phyloP scores from a whole-genome alignment of 2,797 vertebrate species.

The Eleutherodactylus coqui region DNA sequence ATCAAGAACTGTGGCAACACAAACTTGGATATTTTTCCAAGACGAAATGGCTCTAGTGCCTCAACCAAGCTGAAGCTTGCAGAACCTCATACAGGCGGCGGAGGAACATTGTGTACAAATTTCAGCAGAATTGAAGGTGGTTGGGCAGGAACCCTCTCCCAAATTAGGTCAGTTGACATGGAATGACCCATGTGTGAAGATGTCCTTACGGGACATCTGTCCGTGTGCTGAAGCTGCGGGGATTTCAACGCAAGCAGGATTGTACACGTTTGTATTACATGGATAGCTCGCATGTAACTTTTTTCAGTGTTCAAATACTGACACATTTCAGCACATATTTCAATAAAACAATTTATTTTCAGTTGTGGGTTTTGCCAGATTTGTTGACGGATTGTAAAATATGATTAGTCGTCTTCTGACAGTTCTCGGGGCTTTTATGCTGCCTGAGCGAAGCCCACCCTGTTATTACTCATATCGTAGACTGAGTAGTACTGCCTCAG shows the following conservation, averaged over 20 bases:
- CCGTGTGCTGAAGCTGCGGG: neutral
- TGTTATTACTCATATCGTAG: slow-evolving; percentile 75
- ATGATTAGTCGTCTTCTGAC: neutral
- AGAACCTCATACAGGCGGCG: too few relatives aligned
- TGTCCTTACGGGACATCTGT: neutral
- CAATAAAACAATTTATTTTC: neutral
- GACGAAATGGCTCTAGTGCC: too few relatives aligned
- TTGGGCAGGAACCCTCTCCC: too few relatives aligned
- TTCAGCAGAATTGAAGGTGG: too few relatives aligned
- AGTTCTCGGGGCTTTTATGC: slow-evolving; percentile 65
- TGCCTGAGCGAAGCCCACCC: slow-evolving; percentile 74
- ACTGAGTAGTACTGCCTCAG: slow-evolving; percentile 79
- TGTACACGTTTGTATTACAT: neutral
- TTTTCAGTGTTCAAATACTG: neutral
- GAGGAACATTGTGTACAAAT: too few relatives aligned
- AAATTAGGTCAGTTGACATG: too few relatives aligned
- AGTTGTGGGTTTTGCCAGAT: too few relatives aligned
- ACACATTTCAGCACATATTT: neutral
- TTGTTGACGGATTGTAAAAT: neutral
- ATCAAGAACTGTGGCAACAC: too few relatives aligned
- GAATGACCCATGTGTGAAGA: neutral
- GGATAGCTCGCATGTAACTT: neutral
- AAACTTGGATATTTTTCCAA: too few relatives aligned
- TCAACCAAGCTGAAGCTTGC: too few relatives aligned
- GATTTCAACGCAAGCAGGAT: neutral